Conservation (phyloP, 35 echinoderm and acorn worm species). For the Apostichopus californicus region DNA sequence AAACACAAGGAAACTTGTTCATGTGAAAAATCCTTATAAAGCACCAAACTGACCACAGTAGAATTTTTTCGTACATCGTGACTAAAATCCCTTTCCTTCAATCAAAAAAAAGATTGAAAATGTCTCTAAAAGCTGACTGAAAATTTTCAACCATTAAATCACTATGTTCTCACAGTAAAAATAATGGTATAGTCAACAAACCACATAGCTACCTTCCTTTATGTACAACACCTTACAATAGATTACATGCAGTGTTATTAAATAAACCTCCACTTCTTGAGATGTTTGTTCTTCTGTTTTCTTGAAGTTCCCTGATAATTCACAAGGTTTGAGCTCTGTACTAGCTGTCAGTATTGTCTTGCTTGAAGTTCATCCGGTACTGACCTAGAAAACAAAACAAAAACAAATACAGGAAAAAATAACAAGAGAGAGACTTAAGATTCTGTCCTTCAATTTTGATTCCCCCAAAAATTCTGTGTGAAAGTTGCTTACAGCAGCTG, state of each 20-base stretch:
- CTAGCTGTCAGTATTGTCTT: constrained; percentile 70
- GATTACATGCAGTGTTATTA: not conserved
- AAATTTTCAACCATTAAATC: not conserved
- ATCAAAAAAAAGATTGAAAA: not conserved
- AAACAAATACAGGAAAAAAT: constrained; percentile 18
- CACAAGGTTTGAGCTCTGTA: not conserved
- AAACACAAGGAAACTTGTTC: no score
- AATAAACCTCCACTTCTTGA: not conserved
- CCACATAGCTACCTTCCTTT: not conserved
- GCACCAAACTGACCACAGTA: no score
- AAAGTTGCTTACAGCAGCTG: no score
- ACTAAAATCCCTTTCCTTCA: not conserved
- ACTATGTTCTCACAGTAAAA: not conserved
- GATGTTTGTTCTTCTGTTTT: no score
- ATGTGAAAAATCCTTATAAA: no score
- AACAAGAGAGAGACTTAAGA: not conserved
- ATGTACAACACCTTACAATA: constrained; percentile 4
- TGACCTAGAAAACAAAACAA: constrained; percentile 65
- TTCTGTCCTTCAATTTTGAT: not conserved
- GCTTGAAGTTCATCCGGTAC: constrained; percentile 78
- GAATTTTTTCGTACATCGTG: not conserved
- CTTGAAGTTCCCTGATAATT: not conserved
- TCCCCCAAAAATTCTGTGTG: no score
- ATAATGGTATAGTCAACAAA: not conserved
- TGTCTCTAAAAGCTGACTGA: not conserved